phyloP scores from a whole-genome alignment of 2,113 vertebrate species.

The Sitta europaea region DNA sequence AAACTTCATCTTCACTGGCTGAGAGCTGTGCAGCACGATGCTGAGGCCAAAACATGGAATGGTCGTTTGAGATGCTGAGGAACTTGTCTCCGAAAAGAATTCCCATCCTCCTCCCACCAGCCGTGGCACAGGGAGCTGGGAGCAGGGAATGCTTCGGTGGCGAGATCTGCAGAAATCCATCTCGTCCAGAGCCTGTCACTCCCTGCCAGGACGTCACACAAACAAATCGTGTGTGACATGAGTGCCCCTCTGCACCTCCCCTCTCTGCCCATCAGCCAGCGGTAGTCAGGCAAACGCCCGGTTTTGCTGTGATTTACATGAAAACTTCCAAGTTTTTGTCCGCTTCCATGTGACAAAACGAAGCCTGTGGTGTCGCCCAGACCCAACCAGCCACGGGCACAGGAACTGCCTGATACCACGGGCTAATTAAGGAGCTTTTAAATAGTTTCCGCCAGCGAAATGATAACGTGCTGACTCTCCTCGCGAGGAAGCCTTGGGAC shows the following conservation, averaged over 20 bases:
- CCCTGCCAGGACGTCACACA: accelerated
- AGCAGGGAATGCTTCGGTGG: not conserved
- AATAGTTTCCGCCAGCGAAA: not conserved
- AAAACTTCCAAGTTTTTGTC: not conserved
- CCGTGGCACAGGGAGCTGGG: accelerated
- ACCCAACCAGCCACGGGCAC: not conserved
- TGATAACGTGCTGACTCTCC: not conserved
- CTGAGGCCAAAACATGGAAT: not conserved
- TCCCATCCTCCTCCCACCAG: not conserved
- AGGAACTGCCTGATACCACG: not conserved
- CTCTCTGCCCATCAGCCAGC: accelerated
- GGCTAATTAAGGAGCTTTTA: not conserved
- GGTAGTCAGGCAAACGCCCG: not conserved
- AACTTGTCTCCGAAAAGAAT: not conserved
- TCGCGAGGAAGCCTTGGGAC: not conserved
- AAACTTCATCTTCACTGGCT: accelerated
- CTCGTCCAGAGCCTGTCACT: not conserved
- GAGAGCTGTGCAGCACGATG: not conserved
- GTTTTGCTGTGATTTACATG: not conserved
- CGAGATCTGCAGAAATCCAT: not conserved
- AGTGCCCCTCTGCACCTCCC: not conserved
- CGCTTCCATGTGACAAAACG: not conserved
- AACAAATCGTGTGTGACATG: not conserved
- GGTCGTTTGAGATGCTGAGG: not conserved
- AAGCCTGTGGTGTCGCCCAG: not conserved